Conservation (phyloP, 2,888 invertebrate species). For the Keiferia lycopersicella region DNA sequence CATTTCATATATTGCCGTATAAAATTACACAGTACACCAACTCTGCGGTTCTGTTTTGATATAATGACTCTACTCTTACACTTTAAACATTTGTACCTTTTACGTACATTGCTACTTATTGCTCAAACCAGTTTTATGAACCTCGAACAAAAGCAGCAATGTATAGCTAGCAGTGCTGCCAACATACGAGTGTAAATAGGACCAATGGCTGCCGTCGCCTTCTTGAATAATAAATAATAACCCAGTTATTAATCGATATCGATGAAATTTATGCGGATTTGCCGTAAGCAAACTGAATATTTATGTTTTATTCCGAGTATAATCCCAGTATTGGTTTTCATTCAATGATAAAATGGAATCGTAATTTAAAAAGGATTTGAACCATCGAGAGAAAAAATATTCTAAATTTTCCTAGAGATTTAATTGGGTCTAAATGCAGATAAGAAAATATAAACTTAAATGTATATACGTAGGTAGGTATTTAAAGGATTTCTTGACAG, state of each 20-base stretch:
- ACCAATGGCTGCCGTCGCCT: slow-evolving; percentile 2
- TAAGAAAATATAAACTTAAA: too few species aligned
- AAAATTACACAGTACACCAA: too few species aligned
- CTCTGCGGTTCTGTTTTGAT: too few species aligned
- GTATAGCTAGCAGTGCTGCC: neutral
- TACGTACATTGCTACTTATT: too few species aligned
- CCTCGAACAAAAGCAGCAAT: neutral
- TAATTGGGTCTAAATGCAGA: too few species aligned
- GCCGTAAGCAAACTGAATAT: slow-evolving; percentile 9
- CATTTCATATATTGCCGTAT: too few species aligned
- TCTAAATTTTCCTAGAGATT: neutral
- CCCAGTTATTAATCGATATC: slow-evolving; percentile 25
- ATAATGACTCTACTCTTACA: too few species aligned
- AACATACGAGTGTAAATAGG: neutral
- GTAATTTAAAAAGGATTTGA: neutral
- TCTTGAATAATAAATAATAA: slow-evolving; percentile 42
- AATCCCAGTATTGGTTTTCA: neutral
- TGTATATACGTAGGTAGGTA: too few species aligned
- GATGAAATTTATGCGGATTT: slow-evolving; percentile 9
- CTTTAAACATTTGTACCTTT: too few species aligned
- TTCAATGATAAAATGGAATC: neutral
- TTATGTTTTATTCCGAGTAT: neutral
- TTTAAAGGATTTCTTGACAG: too few species aligned
- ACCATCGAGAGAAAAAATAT: neutral
- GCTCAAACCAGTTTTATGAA: too few species aligned